Base-by-base conservation (phyloP, 2,113 vertebrate genomes). In the Daboia siamensis region DNA sequence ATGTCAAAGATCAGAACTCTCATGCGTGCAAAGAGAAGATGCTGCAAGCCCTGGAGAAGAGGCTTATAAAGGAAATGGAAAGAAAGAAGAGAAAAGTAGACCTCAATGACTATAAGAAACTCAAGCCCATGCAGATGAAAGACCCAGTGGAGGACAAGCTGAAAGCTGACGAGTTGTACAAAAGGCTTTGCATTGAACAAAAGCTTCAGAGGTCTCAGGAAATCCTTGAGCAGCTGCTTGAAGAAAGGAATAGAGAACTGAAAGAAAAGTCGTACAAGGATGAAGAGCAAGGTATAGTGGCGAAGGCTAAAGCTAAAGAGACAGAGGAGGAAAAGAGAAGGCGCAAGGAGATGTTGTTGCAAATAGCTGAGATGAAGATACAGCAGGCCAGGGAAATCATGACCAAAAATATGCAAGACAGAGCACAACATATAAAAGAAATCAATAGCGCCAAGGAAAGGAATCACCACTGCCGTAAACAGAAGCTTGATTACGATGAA, bases 171-270 rank as follows among this genome's bases (percentile, higher is more conserved):
- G 44, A 94, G 64, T 46, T 95, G 93, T 94, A 52, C 51, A 92
- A 91, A 86, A 94, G 86, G 92, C 54, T 94, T 74, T 46, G 69
- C 48, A 85, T 90, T 44, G 92, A 94, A 88, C 17, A 95, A 93
- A 95, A 91, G 5, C 87, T 95, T 87, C 95, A 96, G 90, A 93
- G 52, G 59, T 94, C 91, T 91, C 93, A 92, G 87, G 87, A 96
- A 94, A 94, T 95, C 80, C 69, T 93, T 51, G 90, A 92, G 92
- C 59, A 91, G n/a, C 29, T 94, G 59, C 90, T 91, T 56, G 94
- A 93, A 59, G 39, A 95, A 90, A 93, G 46, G 44, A 94, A 93
- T 39, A 93, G 24, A 21, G 80, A 95, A 95, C 64, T 64, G 92
- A 93, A 96, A 69, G 4, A 90, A 93, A 96, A 91, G 87, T 26